phyloP scores from a whole-genome alignment of 2,797 vertebrate species.

The Monodelphis domestica region DNA sequence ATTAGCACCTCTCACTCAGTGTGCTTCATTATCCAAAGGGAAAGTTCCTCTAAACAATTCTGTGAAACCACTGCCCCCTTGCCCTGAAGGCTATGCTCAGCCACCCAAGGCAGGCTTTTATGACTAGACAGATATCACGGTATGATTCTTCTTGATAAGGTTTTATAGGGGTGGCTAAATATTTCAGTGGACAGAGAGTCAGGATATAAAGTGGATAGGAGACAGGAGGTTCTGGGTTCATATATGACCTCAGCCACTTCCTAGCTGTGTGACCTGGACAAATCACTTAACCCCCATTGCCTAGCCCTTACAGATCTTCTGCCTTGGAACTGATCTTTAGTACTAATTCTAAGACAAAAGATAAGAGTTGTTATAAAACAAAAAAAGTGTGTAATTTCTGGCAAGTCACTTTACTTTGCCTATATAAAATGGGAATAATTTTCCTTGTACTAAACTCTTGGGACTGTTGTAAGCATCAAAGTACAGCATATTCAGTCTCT shows the following conservation, averaged over 20 bases:
- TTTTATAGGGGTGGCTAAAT: too few species aligned
- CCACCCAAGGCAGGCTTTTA: neutral
- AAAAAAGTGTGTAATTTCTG: neutral
- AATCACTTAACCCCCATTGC: too few species aligned
- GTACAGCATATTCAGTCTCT: neutral
- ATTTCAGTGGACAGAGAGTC: too few species aligned
- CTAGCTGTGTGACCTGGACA: too few species aligned
- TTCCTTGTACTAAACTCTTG: neutral
- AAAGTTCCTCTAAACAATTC: neutral
- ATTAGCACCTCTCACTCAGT: accelerated
- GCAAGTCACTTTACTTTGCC: neutral
- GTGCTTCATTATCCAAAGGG: neutral
- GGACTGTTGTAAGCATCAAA: neutral
- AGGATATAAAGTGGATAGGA: too few species aligned
- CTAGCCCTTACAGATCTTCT: too few species aligned
- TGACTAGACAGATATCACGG: neutral
- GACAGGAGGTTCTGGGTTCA: too few species aligned
- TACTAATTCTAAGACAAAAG: too few species aligned
- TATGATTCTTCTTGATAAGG: too few species aligned
- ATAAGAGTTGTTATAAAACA: too few species aligned
- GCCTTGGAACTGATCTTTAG: too few species aligned
- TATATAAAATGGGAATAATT: neutral
- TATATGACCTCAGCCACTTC: too few species aligned
- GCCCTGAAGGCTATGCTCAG: neutral
- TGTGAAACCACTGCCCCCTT: neutral